A percentile compares a stretch with the other conserved stretches of the same genome.
These are phyloP conservation scores for Stegophylla sp. DNA, from an alignment of 2,888 invertebrate species.

Conservation along the genomic window DNA sequence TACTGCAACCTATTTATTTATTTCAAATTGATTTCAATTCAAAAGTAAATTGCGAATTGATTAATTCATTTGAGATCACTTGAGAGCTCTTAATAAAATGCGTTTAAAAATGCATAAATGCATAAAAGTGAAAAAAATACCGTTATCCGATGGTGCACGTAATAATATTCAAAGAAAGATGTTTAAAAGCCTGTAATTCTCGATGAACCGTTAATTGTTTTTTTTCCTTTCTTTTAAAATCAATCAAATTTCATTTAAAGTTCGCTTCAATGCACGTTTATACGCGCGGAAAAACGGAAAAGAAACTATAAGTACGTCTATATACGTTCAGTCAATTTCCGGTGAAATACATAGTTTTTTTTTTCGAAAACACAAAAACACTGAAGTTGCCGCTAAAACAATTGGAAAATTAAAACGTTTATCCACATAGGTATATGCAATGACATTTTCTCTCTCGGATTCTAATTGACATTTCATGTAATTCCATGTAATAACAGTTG, in stretches of 20 bases:
- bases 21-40: too few species aligned
- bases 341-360: constrained; percentile 2
- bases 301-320: not conserved
- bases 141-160: not conserved
- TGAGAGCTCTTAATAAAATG: too few species aligned
- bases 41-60: too few species aligned
- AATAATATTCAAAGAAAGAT: not conserved
- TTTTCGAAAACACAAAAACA: not conserved
- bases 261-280: constrained; percentile 21
- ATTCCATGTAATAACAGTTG: too few species aligned
- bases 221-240: constrained; percentile 11
- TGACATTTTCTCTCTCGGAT: too few species aligned
- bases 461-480: too few species aligned
- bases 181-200: not conserved
- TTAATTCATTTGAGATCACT: too few species aligned
- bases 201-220: constrained; percentile 6
- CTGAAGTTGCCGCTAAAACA: not conserved
- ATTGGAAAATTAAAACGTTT: not conserved
- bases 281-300: not conserved
- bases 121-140: too few species aligned
- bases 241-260: constrained; percentile 24
- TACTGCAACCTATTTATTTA: too few species aligned
- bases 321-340: not conserved
- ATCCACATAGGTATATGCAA: too few species aligned
- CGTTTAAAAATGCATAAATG: too few species aligned